Evolutionary conservation across 2,888 invertebrate species (phyloP).

Genomic region (Platynereis dumerilii): DNA sequence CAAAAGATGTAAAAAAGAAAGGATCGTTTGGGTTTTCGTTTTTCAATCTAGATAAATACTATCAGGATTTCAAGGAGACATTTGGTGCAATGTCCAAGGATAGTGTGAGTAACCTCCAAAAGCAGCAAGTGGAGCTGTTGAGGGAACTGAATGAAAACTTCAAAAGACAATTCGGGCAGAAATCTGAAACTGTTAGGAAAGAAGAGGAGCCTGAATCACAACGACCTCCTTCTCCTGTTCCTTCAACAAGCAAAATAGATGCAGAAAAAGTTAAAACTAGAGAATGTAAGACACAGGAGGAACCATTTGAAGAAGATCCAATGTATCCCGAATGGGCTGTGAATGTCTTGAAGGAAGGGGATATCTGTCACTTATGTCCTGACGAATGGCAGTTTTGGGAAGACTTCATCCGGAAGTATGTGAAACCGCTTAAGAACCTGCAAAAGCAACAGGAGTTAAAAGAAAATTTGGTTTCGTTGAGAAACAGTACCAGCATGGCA

Average conservation of each 20-base stretch:
- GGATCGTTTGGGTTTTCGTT: slow-evolving; percentile 8
- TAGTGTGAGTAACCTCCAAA: slow-evolving; percentile 3
- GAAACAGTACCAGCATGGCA: slow-evolving; percentile 75
- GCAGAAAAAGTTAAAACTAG: neutral
- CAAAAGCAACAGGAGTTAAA: slow-evolving; percentile 64
- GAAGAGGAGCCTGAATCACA: neutral
- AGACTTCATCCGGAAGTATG: slow-evolving; percentile 87
- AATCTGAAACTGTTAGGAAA: neutral
- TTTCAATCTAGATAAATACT: slow-evolving; percentile 5
- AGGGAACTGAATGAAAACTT: neutral
- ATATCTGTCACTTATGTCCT: slow-evolving; percentile 18
- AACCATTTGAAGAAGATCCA: slow-evolving; percentile 14
- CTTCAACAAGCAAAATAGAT: neutral
- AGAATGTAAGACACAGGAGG: neutral
- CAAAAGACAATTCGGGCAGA: neutral
- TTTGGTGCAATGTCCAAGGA: neutral
- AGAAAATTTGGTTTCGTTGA: slow-evolving; percentile 79
- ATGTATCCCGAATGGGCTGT: slow-evolving; percentile 27
- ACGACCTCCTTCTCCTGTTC: neutral
- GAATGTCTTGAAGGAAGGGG: slow-evolving; percentile 8
- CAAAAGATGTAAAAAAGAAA: slow-evolving; percentile 35
- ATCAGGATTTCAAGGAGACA: slow-evolving; percentile 15
- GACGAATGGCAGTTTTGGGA: slow-evolving; percentile 92
- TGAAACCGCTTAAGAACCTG: slow-evolving; percentile 91
- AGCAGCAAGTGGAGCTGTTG: neutral